Base-by-base conservation (phyloP, 2,888 invertebrate genomes). In the Drosophila setosimentum region DNA sequence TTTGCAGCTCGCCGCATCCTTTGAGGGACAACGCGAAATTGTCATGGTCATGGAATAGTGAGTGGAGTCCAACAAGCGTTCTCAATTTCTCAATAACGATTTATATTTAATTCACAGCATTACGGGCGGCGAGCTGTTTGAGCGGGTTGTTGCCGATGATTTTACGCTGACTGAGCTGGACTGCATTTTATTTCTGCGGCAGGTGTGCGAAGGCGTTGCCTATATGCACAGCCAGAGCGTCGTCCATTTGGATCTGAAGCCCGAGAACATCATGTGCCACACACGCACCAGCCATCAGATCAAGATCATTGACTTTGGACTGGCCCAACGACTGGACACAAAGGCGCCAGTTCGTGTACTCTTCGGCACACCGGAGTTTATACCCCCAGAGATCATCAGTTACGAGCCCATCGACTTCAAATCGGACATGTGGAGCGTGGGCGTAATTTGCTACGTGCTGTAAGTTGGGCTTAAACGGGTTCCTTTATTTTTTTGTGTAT, bases 401-500 rank as follows among this genome's bases (percentile, higher is more conserved):
- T 98, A 97, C 92, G 98, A 98, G 90, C 96, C 96, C 0, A 96
- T 99, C 54, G 96, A 96, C 55, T 95, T 96, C 11, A 95, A 96
- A 65, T 96, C 97, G 3, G 99, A 99, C 91, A 98, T 99, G 98
- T 99, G 99, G 99, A 97, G 97, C 85, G 95, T 98, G 49, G 98
- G 98, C 24, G 98, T 98, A 63, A 97, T 98, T 76, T 97, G 97
- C 91, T 99, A 98, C 91, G 97, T 98, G 71, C 93, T 98, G 97
- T 98, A 94, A 96, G 97, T 95, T 13, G 10, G 3, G 4, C 45
- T 16, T 45, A 21, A 8, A 45, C 7, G 45, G 21, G 21, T 13
- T 21, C 16, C 45, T 27, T 27, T 48, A 27, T 8, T 18, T 2
- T 13, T 16, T 45, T 45, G 7, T 45, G 21, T 24, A 45, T 13